These are phyloP conservation scores for Malacoctenus gilli DNA, from an alignment of 2,797 vertebrate genomes.

Conservation along the genomic window DNA sequence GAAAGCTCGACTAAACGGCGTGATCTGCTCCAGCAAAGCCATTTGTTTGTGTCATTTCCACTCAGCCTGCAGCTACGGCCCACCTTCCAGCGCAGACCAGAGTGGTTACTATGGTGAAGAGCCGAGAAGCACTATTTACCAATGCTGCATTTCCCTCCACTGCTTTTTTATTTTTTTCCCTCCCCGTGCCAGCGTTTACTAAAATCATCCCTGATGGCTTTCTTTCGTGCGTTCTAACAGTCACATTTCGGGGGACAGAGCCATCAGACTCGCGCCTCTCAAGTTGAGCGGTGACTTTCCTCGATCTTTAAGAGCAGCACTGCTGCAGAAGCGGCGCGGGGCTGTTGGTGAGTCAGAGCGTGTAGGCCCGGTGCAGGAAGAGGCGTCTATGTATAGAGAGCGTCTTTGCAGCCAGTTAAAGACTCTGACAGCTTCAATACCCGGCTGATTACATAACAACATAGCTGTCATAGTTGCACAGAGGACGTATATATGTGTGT, in stretches of 20 bases:
- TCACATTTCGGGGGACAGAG: slow-evolving; percentile 5
- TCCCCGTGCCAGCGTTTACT: slow-evolving; percentile 1
- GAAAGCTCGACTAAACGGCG: slow-evolving; percentile 31
- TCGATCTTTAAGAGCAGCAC: slow-evolving; percentile 20
- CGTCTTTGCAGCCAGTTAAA: slow-evolving; percentile 43
- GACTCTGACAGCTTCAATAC: slow-evolving; percentile 57
- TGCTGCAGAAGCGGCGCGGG: slow-evolving; percentile 11
- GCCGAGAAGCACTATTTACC: slow-evolving; percentile 16
- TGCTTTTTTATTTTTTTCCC: no score
- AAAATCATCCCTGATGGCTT: neutral
- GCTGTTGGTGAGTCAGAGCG: slow-evolving; percentile 62
- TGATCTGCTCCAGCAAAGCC: slow-evolving; percentile 19
- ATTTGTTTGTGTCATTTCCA: slow-evolving; percentile 52
- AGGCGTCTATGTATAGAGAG: slow-evolving; percentile 63
- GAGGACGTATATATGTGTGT: slow-evolving; percentile 48
- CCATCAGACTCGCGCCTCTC: neutral
- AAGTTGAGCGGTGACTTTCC: neutral
- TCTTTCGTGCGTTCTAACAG: slow-evolving; percentile 1
- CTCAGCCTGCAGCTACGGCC: slow-evolving; percentile 42
- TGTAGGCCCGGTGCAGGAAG: slow-evolving; percentile 50
- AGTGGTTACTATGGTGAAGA: slow-evolving; percentile 42
- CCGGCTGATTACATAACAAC: slow-evolving; percentile 60
- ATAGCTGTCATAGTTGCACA: slow-evolving; percentile 49
- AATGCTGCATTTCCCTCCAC: slow-evolving; percentile 6
- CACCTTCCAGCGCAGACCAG: slow-evolving; percentile 41